Conservation (phyloP, 2,113 vertebrate species). For the Megalops atlanticus region DNA sequence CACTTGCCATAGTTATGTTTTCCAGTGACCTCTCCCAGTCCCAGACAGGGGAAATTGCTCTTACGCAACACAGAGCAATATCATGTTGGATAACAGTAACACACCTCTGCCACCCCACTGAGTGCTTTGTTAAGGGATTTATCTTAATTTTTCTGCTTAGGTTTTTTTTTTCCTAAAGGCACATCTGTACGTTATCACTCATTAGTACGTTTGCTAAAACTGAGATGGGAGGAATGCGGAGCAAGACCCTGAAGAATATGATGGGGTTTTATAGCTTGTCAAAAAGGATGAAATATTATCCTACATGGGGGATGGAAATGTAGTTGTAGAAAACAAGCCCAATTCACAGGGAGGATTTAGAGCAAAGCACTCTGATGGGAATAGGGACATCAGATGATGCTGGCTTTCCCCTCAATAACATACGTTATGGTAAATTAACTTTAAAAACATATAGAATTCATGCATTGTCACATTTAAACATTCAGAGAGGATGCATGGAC, state of each 20-base stretch:
- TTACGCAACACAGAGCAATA: slow-evolving; percentile 15
- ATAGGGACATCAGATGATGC: slow-evolving; percentile 33
- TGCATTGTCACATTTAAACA: slow-evolving; percentile 20
- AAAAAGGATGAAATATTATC: slow-evolving; percentile 54
- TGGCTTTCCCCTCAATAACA: slow-evolving; percentile 26
- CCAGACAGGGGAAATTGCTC: slow-evolving; percentile 15
- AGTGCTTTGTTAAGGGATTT: slow-evolving; percentile 44
- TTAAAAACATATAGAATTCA: slow-evolving; percentile 33
- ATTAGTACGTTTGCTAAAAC: slow-evolving; percentile 62
- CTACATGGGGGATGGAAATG: slow-evolving; percentile 44
- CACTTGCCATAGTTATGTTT: slow-evolving; percentile 19
- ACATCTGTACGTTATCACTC: slow-evolving; percentile 69
- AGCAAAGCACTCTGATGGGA: slow-evolving; percentile 16
- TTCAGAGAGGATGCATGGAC: neutral
- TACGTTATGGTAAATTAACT: slow-evolving; percentile 25
- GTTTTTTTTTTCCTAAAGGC: slow-evolving; percentile 54
- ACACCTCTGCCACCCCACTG: neutral
- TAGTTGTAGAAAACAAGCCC: slow-evolving; percentile 27
- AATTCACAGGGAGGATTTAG: slow-evolving; percentile 35
- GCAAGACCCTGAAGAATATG: slow-evolving; percentile 51
- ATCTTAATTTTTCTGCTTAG: slow-evolving; percentile 50
- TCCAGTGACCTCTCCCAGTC: slow-evolving; percentile 10
- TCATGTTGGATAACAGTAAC: neutral
- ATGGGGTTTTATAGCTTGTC: slow-evolving; percentile 57
- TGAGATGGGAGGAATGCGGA: slow-evolving; percentile 55